Conservation (phyloP, 2,888 invertebrate species). For the Dryococelus australis region DNA sequence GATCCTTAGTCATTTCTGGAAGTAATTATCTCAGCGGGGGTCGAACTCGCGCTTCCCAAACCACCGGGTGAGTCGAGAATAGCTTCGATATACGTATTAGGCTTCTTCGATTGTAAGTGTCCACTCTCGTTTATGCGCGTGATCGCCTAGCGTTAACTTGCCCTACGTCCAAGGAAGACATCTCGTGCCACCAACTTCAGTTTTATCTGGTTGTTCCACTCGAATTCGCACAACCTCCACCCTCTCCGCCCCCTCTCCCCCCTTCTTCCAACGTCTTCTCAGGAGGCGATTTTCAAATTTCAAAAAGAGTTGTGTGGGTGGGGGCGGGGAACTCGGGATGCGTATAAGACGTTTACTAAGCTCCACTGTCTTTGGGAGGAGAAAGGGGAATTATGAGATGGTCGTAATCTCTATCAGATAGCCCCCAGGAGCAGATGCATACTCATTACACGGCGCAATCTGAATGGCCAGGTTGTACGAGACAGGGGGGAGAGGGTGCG, state of each 20-base stretch:
- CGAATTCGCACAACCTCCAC: no score
- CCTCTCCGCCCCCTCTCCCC: not conserved
- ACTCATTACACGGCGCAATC: constrained; percentile 4
- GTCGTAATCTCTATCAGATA: not conserved
- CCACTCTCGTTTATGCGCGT: no score
- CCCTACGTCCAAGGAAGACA: not conserved
- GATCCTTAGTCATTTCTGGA: no score
- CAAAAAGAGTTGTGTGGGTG: not conserved
- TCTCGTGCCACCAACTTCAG: not conserved
- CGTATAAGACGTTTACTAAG: not conserved
- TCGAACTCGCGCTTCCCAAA: no score
- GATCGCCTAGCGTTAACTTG: no score
- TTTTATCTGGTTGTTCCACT: not conserved
- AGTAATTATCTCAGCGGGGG: no score
- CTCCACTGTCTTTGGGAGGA: constrained; percentile 1
- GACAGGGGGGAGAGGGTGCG: not conserved
- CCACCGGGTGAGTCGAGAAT: no score
- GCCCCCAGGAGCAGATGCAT: constrained; percentile 1
- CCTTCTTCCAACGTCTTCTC: not conserved
- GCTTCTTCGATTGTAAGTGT: no score
- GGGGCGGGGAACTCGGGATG: not conserved
- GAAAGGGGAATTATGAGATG: not conserved
- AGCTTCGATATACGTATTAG: no score
- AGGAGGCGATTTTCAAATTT: constrained; percentile 8
- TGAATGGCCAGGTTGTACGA: not conserved